These are phyloP conservation scores for Orgyia antiqua DNA, from an alignment of 2,888 invertebrate species.

Conservation along the genomic window DNA sequence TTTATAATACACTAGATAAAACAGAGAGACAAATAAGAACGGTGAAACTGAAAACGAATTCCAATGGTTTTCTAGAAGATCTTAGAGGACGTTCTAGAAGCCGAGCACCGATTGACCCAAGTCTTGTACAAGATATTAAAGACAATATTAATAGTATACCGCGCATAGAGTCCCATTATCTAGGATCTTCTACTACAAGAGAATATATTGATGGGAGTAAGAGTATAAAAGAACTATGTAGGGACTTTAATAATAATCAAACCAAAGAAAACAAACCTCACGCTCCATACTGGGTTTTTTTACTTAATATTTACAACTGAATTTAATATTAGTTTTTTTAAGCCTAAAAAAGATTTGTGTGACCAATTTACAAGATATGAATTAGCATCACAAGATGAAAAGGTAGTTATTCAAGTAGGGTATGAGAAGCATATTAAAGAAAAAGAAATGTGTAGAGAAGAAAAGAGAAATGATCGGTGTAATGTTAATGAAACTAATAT, in stretches of 20 bases:
- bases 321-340: conserved; percentile 17
- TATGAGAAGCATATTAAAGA: conserved; percentile 18
- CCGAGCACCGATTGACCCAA: conserved; percentile 1
- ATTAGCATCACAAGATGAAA: background rate
- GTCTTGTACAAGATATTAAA: background rate
- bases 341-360: conserved; percentile 25
- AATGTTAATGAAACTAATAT: conserved; percentile 15
- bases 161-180: conserved; percentile 7
- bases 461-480: conserved; percentile 18
- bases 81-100: background rate
- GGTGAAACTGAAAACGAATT: background rate
- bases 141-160: conserved; percentile 6
- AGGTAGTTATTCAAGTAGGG: conserved; percentile 11
- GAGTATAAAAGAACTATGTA: conserved; percentile 9
- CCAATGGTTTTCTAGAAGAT: background rate
- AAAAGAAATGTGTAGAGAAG: conserved; percentile 17
- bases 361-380: conserved; percentile 17
- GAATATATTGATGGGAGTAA: background rate
- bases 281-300: conserved; percentile 10
- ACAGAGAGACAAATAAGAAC: background rate
- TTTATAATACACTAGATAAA: conserved; percentile 5
- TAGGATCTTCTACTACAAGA: background rate
- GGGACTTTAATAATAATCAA: conserved; percentile 13
- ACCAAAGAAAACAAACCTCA: conserved; percentile 3
- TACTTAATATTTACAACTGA: conserved; percentile 16